Base-by-base conservation (phyloP, 2,888 invertebrate species). In the Thymelicus sylvestris region DNA sequence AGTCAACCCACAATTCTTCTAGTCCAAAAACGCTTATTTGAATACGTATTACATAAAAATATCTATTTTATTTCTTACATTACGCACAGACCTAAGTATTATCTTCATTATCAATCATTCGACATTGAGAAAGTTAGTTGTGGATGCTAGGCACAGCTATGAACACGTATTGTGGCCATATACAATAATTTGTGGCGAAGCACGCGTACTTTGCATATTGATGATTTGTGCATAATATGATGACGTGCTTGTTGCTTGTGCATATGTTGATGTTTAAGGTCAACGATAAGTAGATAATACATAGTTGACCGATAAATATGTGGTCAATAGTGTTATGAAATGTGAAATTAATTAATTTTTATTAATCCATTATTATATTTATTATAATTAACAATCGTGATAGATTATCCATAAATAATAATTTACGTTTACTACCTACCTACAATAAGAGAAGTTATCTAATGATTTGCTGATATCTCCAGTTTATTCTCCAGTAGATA, bases 231-330 rank as follows among this genome's bases (percentile, higher is more conserved):
- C 62, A 68, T 61, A 68, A 55, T 55, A 44, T 63, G 44, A 63
- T 63, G 55, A 63, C 68, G 62, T 68, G 68, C 68, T 68, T 19
- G 24, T 67, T 68, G 68, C 68, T 68, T 19, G 24, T 67, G 62
- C 68, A 55, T 67, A 52, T 63, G 50, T 55, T 44, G 38, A 62
- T 62, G 15, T 67, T 39, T 31, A 68, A 68, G 62, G 68, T 55
- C 68, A 41, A 47, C 15, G 44, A 44, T 55, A 55, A 47, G 52
- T 62, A 50, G 48, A 38, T 66, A 50, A 47, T 61, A 67, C 39
- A 61, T 60, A 47, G 48, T 67, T 61, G 67, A 61, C 13, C 48
- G 50, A n/a, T 55, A 44, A 55, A 55, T 12, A 41, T 31, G 41
- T 41, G 7, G 7, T 15, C n/a, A 41, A 41, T 50, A 8, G 50